Conservation (phyloP, 2,113 vertebrate species). For the Mus pahari region DNA sequence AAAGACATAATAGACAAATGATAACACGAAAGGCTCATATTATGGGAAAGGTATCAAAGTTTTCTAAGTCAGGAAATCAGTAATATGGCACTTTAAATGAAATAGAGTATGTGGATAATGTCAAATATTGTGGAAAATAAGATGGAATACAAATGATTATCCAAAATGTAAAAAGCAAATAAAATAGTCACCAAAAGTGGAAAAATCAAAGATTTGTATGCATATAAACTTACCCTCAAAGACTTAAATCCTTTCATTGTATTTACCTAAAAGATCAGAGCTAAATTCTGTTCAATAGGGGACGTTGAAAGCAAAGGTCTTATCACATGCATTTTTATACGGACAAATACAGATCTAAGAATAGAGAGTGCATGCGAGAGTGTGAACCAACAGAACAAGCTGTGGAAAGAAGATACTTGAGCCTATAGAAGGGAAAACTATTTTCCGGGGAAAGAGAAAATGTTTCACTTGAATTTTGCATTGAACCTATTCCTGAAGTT, state of each 20-base stretch:
- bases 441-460: neutral
- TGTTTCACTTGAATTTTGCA: neutral
- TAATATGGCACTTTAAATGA: neutral
- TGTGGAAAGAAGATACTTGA: neutral
- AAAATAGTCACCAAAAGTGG: neutral
- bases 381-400: too few relatives aligned
- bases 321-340: too few relatives aligned
- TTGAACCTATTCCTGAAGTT: neutral
- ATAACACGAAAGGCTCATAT: neutral
- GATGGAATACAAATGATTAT: neutral
- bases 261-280: neutral
- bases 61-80: neutral
- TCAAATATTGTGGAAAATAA: neutral
- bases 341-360: neutral
- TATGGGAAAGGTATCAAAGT: neutral
- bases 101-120: neutral
- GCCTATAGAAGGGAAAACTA: neutral
- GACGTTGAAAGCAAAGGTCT: neutral
- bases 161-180: neutral
- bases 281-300: neutral
- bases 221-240: neutral
- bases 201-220: neutral
- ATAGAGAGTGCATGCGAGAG: neutral
- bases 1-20: neutral
- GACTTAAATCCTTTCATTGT: neutral